phyloP scores from a whole-genome alignment of 2,888 invertebrate species.

The Aplocera efformata region DNA sequence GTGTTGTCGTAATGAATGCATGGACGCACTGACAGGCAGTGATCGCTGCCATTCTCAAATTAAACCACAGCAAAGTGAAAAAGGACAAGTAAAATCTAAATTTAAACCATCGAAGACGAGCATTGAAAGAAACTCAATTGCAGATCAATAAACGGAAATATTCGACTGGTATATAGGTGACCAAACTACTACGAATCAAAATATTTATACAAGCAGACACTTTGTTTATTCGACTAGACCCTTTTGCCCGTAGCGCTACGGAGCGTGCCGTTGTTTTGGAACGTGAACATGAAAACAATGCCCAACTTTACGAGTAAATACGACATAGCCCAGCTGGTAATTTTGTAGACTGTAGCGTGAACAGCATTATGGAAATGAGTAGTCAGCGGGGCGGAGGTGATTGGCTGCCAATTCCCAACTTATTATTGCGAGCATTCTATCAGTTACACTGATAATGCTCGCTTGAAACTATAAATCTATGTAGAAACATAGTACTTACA shows the following conservation, averaged over 20 bases:
- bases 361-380: conserved; percentile 20
- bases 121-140: too few species aligned
- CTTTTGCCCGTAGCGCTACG: too few species aligned
- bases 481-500: too few species aligned
- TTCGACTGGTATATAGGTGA: too few species aligned
- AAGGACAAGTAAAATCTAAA: background rate
- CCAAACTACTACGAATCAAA: too few species aligned
- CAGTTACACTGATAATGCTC: conserved; percentile 7
- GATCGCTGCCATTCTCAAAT: conserved; percentile 9
- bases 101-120: background rate
- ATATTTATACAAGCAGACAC: too few species aligned
- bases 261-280: too few species aligned
- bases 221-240: too few species aligned
- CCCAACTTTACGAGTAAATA: too few species aligned
- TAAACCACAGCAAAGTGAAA: background rate
- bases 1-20: conserved; percentile 17
- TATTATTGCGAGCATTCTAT: conserved; percentile 13
- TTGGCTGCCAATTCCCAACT: conserved; percentile 18
- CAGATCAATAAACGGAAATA: too few species aligned
- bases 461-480: too few species aligned
- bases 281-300: too few species aligned
- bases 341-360: conserved; percentile 1
- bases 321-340: background rate
- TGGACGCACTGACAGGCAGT: conserved; percentile 10
- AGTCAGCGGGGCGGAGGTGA: conserved; percentile 19